Percentiles rank a stretch among this genome's conserved stretches.
These are phyloP conservation scores for Botia kubotai DNA, from an alignment of 2,797 vertebrate genomes.

Conservation along the genomic window DNA sequence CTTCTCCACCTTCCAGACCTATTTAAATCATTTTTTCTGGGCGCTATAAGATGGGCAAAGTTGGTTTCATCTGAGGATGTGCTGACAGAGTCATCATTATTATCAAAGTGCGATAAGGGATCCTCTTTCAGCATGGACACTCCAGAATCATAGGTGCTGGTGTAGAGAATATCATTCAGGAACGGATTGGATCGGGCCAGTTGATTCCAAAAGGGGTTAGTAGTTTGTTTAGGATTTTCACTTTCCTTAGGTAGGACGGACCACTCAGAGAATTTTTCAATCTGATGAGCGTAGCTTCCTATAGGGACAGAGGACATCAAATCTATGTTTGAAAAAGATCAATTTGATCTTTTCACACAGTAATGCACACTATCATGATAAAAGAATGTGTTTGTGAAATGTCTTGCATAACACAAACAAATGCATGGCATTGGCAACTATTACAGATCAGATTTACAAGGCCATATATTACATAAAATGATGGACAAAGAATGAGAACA, in stretches of 20 bases:
- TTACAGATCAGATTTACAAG: neutral
- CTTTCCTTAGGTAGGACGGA: constrained; percentile 64
- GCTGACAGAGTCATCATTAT: constrained; percentile 79
- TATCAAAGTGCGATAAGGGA: constrained; percentile 71
- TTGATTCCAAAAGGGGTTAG: constrained; percentile 93
- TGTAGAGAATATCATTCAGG: constrained; percentile 86
- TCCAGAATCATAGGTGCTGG: constrained; percentile 63
- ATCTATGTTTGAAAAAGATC: neutral
- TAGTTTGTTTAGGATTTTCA: constrained; percentile 68
- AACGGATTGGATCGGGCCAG: constrained; percentile 93
- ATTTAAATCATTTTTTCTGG: constrained; percentile 71
- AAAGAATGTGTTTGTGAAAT: neutral
- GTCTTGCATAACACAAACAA: neutral
- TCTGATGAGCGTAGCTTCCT: constrained; percentile 65
- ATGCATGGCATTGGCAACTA: neutral
- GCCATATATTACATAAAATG: neutral
- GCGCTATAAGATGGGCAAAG: constrained; percentile 75
- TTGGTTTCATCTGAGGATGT: constrained; percentile 90
- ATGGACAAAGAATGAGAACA: neutral
- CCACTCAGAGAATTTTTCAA: constrained; percentile 66
- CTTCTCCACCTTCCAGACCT: constrained; percentile 88
- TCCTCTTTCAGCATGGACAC: constrained; percentile 78
- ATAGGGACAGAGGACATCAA: constrained; percentile 29
- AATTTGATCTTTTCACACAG: neutral
- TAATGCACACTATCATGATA: neutral